Conservation (phyloP, 1,140 invertebrate genomes). For the Andrena cerasifolii region DNA sequence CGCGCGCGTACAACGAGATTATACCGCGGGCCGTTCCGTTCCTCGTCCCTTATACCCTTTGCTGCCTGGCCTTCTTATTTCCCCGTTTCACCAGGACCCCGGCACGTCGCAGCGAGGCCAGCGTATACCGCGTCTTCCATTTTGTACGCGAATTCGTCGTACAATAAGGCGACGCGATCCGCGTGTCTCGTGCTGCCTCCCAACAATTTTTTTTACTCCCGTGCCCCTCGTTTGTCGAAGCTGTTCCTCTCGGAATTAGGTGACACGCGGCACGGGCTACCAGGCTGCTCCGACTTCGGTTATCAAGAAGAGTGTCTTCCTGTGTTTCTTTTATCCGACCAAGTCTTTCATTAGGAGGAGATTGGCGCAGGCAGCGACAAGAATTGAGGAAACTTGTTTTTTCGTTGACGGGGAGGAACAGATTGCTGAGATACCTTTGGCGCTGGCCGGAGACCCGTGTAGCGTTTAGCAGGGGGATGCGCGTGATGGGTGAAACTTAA, state of each 20-base stretch:
- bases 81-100: constrained; percentile 19
- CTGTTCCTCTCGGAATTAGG: neutral
- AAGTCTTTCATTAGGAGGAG: too few species aligned
- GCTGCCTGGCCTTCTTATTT: neutral
- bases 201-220: too few species aligned
- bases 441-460: too few species aligned
- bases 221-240: neutral
- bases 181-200: neutral
- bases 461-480: too few species aligned
- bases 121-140: constrained; percentile 23
- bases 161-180: constrained; percentile 1
- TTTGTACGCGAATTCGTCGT: constrained; percentile 10
- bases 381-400: too few species aligned
- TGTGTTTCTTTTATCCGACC: too few species aligned
- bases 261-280: too few species aligned
- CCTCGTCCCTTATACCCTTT: constrained; percentile 51
- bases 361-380: too few species aligned
- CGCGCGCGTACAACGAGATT: constrained; percentile 58
- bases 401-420: too few species aligned
- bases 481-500: too few species aligned
- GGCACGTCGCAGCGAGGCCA: neutral
- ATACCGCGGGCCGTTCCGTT: constrained; percentile 43
- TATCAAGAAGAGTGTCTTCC: neutral
- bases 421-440: too few species aligned
- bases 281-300: too few species aligned